These are phyloP conservation scores for Siniperca knerii DNA, from an alignment of 2,113 vertebrate genomes.

Conservation along the genomic window DNA sequence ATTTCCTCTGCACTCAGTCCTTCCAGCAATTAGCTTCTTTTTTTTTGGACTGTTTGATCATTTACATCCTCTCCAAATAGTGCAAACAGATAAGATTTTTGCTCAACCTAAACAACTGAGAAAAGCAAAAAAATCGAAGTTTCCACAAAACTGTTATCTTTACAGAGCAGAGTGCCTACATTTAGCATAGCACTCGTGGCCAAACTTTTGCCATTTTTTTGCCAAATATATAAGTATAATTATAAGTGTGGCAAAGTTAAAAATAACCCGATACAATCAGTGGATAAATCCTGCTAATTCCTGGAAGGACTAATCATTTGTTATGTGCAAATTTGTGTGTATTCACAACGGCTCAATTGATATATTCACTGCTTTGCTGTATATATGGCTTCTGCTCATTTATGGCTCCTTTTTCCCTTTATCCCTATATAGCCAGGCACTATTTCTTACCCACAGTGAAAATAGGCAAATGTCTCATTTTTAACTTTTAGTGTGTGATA, in stretches of 20 bases:
- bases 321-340: constrained; percentile 44
- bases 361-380: constrained; percentile 39
- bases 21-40: constrained; percentile 8
- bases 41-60: constrained; percentile 15
- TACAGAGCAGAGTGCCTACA: neutral
- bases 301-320: constrained; percentile 39
- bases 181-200: constrained; percentile 13
- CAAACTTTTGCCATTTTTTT: constrained; percentile 6
- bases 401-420: constrained; percentile 77
- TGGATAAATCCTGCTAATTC: constrained; percentile 25
- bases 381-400: constrained; percentile 82
- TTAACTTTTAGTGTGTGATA: constrained; percentile 48
- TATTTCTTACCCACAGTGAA: constrained; percentile 56
- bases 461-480: constrained; percentile 36
- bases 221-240: constrained; percentile 1
- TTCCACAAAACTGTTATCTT: neutral
- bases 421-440: constrained; percentile 64
- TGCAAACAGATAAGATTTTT: constrained; percentile 49
- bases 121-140: neutral
- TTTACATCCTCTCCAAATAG: constrained; percentile 49
- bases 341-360: constrained; percentile 41
- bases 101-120: neutral
- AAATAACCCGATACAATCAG: constrained; percentile 20
- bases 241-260: constrained; percentile 8
- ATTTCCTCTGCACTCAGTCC: constrained; percentile 24